Conservation (phyloP, 2,888 invertebrate genomes). For the Mycogona germanica region DNA sequence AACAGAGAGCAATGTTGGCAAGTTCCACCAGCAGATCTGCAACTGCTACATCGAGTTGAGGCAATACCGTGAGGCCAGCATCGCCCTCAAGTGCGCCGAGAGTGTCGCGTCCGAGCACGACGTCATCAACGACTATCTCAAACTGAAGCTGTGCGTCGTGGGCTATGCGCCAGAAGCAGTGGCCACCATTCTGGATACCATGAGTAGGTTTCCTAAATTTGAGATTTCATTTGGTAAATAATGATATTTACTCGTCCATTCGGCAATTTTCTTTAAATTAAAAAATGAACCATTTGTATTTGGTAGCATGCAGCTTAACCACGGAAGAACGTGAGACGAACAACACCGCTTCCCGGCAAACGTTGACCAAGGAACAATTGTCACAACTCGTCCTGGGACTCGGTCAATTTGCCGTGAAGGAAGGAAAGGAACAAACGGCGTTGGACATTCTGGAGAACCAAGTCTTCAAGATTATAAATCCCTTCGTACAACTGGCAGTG, state of each 20-base stretch:
- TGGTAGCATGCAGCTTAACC: too few species aligned
- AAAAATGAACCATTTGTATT: too few species aligned
- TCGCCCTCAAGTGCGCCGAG: not conserved
- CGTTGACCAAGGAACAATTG: not conserved
- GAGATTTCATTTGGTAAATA: not conserved
- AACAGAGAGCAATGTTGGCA: not conserved
- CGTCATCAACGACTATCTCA: not conserved
- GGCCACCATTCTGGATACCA: not conserved
- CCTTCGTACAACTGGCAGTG: not conserved
- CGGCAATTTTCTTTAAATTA: too few species aligned
- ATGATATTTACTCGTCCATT: too few species aligned
- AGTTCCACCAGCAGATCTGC: slow-evolving; percentile 1
- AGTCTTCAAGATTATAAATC: not conserved
- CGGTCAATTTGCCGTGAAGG: not conserved
- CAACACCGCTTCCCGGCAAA: too few species aligned
- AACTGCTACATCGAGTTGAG: not conserved
- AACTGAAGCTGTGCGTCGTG: not conserved
- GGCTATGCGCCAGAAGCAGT: not conserved
- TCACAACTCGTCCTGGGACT: not conserved
- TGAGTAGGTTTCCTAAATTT: not conserved
- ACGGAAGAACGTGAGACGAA: too few species aligned
- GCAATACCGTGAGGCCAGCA: not conserved
- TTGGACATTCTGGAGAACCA: not conserved
- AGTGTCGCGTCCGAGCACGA: not conserved
- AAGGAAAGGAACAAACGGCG: not conserved